phyloP scores from a whole-genome alignment of 2,888 invertebrate genomes.

The Ornithoptera alexandrae region DNA sequence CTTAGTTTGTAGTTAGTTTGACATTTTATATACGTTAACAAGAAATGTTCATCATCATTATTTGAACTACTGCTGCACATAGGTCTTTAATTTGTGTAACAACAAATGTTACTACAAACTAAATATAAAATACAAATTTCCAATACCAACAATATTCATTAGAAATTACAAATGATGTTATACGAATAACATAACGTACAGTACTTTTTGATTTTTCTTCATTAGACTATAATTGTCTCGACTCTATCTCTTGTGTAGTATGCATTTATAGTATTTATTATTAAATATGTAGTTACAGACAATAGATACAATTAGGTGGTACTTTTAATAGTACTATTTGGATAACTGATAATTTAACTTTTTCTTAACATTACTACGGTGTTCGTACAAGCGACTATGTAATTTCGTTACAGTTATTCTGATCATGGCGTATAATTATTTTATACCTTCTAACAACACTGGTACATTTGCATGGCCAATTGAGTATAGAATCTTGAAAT shows the following conservation, averaged over 20 bases:
- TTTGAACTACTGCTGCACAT: too few relatives aligned
- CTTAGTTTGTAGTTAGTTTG: neutral
- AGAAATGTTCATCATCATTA: too few relatives aligned
- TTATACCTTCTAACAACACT: slow-evolving; percentile 40
- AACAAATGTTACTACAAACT: too few relatives aligned
- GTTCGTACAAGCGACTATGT: slow-evolving; percentile 41
- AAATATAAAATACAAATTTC: too few relatives aligned
- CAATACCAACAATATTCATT: too few relatives aligned
- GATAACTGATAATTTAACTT: slow-evolving; percentile 3
- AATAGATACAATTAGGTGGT: neutral
- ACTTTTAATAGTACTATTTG: neutral
- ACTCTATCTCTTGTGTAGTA: too few relatives aligned
- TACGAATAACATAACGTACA: too few relatives aligned
- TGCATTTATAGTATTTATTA: too few relatives aligned
- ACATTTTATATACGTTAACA: neutral
- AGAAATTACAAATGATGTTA: too few relatives aligned
- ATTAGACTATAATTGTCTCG: too few relatives aligned
- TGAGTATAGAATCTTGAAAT: slow-evolving; percentile 14
- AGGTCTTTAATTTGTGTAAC: too few relatives aligned
- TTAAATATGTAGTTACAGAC: neutral
- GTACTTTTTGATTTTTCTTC: too few relatives aligned
- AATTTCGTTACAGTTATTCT: slow-evolving; percentile 47
- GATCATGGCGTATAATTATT: slow-evolving; percentile 42
- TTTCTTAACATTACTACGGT: slow-evolving; percentile 42
- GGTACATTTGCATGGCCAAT: slow-evolving; percentile 40